Evolutionary conservation across 2,888 invertebrate species (phyloP).

Genomic region (Taenaris catops): DNA sequence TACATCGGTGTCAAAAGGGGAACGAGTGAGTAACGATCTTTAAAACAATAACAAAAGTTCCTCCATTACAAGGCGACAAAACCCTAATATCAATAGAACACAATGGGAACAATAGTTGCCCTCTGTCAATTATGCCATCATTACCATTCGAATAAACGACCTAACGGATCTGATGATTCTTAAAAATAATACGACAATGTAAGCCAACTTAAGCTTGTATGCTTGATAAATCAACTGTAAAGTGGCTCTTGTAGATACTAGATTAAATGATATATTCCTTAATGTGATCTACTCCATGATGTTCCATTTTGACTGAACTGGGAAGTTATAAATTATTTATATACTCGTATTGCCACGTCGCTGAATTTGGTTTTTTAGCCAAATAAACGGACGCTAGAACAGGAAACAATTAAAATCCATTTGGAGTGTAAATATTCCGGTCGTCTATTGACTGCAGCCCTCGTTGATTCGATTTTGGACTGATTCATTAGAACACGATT

Average conservation of each 20-base stretch:
- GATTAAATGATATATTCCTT: constrained; percentile 36
- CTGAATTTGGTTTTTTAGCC: constrained; percentile 28
- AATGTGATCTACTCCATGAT: constrained; percentile 35
- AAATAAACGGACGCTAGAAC: constrained; percentile 3
- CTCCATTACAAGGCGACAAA: constrained; percentile 76
- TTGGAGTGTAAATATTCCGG: constrained; percentile 1
- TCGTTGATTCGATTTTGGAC: too few relatives aligned
- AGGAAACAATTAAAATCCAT: constrained; percentile 8
- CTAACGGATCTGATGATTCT: constrained; percentile 70
- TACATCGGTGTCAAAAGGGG: constrained; percentile 38
- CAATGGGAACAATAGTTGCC: constrained; percentile 75
- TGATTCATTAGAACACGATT: too few relatives aligned
- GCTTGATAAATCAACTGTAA: constrained; percentile 33
- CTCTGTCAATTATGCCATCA: constrained; percentile 78
- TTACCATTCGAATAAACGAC: constrained; percentile 75
- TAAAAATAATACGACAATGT: constrained; percentile 62
- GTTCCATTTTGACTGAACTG: constrained; percentile 48
- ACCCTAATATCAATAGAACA: constrained; percentile 72
- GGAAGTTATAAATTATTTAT: constrained; percentile 67
- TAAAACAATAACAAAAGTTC: constrained; percentile 62
- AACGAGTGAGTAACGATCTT: constrained; percentile 50
- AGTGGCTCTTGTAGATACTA: constrained; percentile 40
- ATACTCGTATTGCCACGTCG: constrained; percentile 46
- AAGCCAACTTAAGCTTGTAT: constrained; percentile 31
- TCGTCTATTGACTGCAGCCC: too few relatives aligned